Conservation (phyloP, 2,113 vertebrate species). For the Bujurquina vittata region DNA sequence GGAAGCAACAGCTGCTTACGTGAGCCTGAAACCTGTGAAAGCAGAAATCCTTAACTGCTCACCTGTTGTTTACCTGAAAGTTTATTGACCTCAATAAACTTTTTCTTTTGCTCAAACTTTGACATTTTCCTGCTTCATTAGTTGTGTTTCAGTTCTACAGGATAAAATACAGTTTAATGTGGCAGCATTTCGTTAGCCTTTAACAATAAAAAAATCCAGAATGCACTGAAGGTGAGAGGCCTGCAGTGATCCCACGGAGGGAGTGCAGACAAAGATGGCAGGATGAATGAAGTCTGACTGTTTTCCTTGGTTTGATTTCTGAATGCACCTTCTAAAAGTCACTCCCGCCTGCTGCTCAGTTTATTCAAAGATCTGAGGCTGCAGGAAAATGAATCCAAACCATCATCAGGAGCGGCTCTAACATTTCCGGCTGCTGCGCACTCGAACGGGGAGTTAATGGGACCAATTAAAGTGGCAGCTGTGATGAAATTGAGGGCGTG, state of each 20-base stretch:
- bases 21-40: no score
- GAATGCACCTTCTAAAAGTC: background rate
- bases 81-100: background rate
- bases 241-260: no score
- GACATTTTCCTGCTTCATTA: background rate
- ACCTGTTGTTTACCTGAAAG: background rate
- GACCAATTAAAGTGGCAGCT: conserved; percentile 49
- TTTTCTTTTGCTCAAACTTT: background rate
- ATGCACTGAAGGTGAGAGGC: background rate
- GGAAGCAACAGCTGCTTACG: background rate
- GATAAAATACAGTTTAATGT: no score
- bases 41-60: background rate
- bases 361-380: no score
- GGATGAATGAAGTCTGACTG: no score
- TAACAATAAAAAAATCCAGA: background rate
- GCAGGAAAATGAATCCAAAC: background rate
- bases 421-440: background rate
- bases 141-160: no score
- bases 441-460: conserved; percentile 10
- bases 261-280: no score
- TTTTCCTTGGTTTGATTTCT: background rate
- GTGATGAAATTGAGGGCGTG: conserved; percentile 11
- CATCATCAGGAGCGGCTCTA: background rate
- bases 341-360: background rate
- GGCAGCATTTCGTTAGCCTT: no score